Conservation (phyloP, 2,797 vertebrate species). For the Lerista edwardsae region DNA sequence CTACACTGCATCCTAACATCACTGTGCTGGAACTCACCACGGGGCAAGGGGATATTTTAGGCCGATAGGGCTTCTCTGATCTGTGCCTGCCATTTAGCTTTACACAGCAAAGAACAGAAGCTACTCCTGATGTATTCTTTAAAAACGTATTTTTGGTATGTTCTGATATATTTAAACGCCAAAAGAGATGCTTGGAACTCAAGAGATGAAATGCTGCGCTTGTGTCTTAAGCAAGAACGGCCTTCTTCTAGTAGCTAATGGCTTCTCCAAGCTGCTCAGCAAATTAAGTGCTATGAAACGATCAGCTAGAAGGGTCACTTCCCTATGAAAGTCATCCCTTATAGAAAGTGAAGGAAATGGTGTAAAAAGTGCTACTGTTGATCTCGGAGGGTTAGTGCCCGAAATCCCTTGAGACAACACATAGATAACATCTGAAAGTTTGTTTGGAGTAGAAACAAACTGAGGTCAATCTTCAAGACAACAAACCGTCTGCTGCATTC, state of each 20-base stretch:
- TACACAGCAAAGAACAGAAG: background rate
- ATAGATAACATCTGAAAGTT: constrained; percentile 77
- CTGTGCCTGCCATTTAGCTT: no score
- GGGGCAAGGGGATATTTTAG: no score
- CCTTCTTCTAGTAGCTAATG: background rate
- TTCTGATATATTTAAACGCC: constrained; percentile 1
- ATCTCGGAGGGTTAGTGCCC: constrained; percentile 56
- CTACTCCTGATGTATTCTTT: background rate
- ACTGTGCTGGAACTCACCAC: no score
- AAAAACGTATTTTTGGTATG: background rate
- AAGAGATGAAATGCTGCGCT: background rate
- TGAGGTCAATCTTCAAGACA: constrained; percentile 76
- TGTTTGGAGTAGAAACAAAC: constrained; percentile 78
- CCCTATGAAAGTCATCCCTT: constrained; percentile 44
- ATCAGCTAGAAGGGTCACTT: constrained; percentile 53
- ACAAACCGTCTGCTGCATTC: constrained; percentile 74
- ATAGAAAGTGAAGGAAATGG: constrained; percentile 62
- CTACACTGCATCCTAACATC: no score
- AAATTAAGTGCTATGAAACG: constrained; percentile 47
- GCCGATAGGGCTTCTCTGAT: no score
- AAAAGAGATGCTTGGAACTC: constrained; percentile 33
- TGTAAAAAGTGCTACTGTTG: constrained; percentile 69
- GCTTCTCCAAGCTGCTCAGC: constrained; percentile 5
- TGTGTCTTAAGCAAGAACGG: background rate
- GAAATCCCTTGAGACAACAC: constrained; percentile 68